Conservation (phyloP, 2,113 vertebrate species). For the Triplophysa tibetana region DNA sequence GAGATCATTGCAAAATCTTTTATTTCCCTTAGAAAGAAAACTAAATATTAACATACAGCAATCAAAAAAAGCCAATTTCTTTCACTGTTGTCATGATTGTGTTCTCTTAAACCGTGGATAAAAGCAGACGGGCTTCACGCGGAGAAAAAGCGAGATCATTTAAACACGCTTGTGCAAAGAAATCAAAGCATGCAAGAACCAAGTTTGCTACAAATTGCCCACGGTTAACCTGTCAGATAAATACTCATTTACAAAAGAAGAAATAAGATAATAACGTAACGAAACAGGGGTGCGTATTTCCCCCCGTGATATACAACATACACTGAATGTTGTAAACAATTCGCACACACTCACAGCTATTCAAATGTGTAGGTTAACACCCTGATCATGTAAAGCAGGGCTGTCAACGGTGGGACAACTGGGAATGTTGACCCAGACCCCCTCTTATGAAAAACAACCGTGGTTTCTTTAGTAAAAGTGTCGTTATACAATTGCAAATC, state of each 20-base stretch:
- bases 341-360: conserved; percentile 53
- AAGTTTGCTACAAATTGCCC: conserved; percentile 41
- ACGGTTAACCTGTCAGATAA: conserved; percentile 38
- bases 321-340: conserved; percentile 55
- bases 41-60: conserved; percentile 74
- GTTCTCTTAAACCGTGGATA: conserved; percentile 49
- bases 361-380: neutral
- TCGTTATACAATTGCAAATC: no score
- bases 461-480: no score
- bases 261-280: conserved; percentile 40
- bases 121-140: conserved; percentile 49
- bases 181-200: conserved; percentile 55
- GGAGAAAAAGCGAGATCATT: conserved; percentile 60
- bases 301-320: conserved; percentile 40
- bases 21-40: conserved; percentile 75
- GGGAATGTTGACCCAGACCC: no score
- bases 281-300: conserved; percentile 39
- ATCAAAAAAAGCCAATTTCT: conserved; percentile 76
- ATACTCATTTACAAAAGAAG: conserved; percentile 40
- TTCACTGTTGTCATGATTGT: conserved; percentile 76
- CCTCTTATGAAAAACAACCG: no score
- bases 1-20: conserved; percentile 63
- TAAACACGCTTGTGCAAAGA: conserved; percentile 54
- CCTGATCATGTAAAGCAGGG: conserved; percentile 17
- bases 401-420: neutral